These are phyloP conservation scores for Clupea harengus DNA, from an alignment of 2,113 vertebrate genomes.

Conservation along the genomic window DNA sequence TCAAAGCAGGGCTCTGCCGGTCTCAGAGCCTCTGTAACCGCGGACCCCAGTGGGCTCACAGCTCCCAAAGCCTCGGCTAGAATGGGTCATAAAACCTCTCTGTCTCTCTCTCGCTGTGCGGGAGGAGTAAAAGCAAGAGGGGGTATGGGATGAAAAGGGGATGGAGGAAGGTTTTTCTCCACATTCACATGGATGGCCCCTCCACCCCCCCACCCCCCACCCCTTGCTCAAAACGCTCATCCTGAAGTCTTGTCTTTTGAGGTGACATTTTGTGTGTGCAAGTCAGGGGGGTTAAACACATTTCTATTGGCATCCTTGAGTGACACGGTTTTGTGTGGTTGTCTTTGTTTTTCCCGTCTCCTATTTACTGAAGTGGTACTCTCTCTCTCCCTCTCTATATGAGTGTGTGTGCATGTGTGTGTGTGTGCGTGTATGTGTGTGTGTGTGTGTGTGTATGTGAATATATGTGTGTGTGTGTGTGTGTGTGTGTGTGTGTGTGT, in stretches of 20 bases:
- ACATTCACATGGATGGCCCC: conserved; percentile 46
- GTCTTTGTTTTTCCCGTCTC: not conserved
- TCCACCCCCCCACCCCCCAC: not conserved
- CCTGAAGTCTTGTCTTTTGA: conserved; percentile 53
- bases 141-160: conserved; percentile 40
- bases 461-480: conserved; percentile 1
- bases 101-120: conserved; percentile 43
- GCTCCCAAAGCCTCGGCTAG: not conserved
- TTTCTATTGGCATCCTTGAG: conserved; percentile 48
- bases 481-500: conserved; percentile 24
- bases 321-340: conserved; percentile 37
- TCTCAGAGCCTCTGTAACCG: not conserved
- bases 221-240: conserved; percentile 36
- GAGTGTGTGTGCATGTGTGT: not conserved
- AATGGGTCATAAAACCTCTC: conserved; percentile 17
- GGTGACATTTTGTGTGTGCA: conserved; percentile 51
- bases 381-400: conserved; percentile 7
- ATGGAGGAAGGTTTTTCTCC: conserved; percentile 39
- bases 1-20: conserved; percentile 28
- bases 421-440: conserved; percentile 22
- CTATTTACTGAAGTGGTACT: conserved; percentile 48
- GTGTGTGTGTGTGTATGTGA: conserved; percentile 1
- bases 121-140: conserved; percentile 50
- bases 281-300: conserved; percentile 56
- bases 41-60: not conserved